A percentile compares a stretch with the other conserved stretches of the same genome.
phyloP scores from a whole-genome alignment of 2,888 invertebrate genomes.

The Hyposoter dolosus region DNA sequence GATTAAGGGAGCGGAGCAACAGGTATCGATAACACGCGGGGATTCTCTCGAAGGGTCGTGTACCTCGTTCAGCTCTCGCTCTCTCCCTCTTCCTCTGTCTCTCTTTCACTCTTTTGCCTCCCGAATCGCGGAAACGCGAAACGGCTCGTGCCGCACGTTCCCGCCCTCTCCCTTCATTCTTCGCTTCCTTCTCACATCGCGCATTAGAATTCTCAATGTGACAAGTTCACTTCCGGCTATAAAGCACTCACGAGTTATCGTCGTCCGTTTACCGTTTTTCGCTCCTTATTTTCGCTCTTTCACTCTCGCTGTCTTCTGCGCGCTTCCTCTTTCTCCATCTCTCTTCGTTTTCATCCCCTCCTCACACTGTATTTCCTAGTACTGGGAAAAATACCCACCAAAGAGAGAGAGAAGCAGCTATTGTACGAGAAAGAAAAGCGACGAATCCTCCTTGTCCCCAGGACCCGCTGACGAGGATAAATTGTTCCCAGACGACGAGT shows the following conservation, averaged over 20 bases:
- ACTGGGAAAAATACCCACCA: constrained; percentile 64
- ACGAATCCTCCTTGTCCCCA: constrained; percentile 59
- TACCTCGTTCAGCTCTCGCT: constrained; percentile 38
- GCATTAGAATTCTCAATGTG: constrained; percentile 72
- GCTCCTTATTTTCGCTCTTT: constrained; percentile 43
- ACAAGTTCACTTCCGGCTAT: constrained; percentile 72
- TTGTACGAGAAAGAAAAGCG: constrained; percentile 45
- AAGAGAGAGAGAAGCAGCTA: constrained; percentile 33
- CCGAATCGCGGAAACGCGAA: constrained; percentile 28
- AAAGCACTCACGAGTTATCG: constrained; percentile 64
- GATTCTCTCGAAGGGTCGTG: constrained; percentile 67
- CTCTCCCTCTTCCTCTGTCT: constrained; percentile 5
- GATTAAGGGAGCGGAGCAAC: constrained; percentile 73
- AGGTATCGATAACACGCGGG: constrained; percentile 73
- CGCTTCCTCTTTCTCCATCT: not conserved
- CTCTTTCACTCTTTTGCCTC: constrained; percentile 3
- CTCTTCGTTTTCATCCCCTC: constrained; percentile 59
- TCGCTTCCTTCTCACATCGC: constrained; percentile 7
- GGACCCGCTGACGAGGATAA: constrained; percentile 71
- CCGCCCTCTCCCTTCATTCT: constrained; percentile 11
- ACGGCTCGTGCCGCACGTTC: constrained; percentile 36
- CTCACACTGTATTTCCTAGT: constrained; percentile 54
- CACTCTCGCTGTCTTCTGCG: constrained; percentile 39
- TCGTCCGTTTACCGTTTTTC: constrained; percentile 42
- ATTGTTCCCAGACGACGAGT: constrained; percentile 70